Evolutionary conservation across 1,140 invertebrate species (phyloP).

Genomic region (Trinorchestia longiramus): DNA sequence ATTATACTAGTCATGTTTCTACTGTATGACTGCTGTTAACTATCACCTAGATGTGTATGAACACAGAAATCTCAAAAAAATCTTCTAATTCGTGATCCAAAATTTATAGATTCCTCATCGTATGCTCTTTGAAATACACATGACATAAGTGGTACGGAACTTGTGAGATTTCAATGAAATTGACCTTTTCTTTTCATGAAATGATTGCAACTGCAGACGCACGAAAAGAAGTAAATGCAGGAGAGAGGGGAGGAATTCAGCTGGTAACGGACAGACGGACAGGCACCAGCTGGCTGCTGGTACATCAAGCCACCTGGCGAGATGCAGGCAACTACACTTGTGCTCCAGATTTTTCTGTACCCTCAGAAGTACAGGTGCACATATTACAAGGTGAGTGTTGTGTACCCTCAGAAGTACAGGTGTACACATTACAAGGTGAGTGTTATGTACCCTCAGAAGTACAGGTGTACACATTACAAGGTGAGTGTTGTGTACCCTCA

Average conservation of each 20-base stretch:
- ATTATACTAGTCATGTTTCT: too few species aligned
- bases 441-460: background rate
- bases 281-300: slow-evolving; percentile 84
- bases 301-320: slow-evolving; percentile 84
- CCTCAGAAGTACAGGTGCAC: slow-evolving; percentile 69
- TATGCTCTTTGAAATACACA: too few species aligned
- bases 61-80: too few species aligned
- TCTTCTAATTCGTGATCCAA: too few species aligned
- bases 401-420: background rate
- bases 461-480: background rate
- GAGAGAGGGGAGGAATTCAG: slow-evolving; percentile 62
- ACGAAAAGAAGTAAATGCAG: slow-evolving; percentile 57
- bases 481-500: background rate
- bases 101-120: too few species aligned
- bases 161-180: too few species aligned
- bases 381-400: slow-evolving; percentile 68
- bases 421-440: slow-evolving; percentile 69
- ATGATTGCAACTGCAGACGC: background rate
- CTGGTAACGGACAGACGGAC: slow-evolving; percentile 62
- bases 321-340: slow-evolving; percentile 79
- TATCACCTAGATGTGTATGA: too few species aligned
- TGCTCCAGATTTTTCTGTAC: slow-evolving; percentile 68
- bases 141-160: too few species aligned
- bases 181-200: too few species aligned
- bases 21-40: too few species aligned